phyloP scores from a whole-genome alignment of 2,113 vertebrate species.

The Beaufortia kweichowensis region DNA sequence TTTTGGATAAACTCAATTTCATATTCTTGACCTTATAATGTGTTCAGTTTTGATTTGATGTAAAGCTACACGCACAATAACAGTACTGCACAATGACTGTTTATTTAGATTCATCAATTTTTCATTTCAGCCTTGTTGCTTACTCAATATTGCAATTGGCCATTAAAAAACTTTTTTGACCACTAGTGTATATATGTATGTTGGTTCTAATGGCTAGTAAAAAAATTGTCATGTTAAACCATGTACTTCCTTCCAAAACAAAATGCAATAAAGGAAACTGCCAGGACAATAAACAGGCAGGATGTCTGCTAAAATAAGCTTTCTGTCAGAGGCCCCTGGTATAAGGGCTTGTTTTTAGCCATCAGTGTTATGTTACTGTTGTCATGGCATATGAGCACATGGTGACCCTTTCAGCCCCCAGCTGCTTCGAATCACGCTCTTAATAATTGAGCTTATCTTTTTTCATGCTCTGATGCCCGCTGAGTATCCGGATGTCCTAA shows the following conservation, averaged over 20 bases:
- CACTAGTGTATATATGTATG: too few species aligned
- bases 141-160: too few species aligned
- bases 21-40: too few species aligned
- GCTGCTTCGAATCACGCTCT: not conserved
- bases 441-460: constrained; percentile 35
- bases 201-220: not conserved
- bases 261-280: constrained; percentile 13
- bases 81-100: too few species aligned
- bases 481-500: not conserved
- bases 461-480: not conserved
- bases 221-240: not conserved
- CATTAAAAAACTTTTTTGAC: too few species aligned
- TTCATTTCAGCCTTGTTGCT: too few species aligned
- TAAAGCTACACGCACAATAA: too few species aligned
- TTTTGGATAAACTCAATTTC: too few species aligned
- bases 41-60: too few species aligned
- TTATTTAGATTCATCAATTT: too few species aligned
- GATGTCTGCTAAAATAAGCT: constrained; percentile 1
- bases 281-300: constrained; percentile 5
- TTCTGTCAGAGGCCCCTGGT: constrained; percentile 29
- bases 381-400: constrained; percentile 44
- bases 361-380: constrained; percentile 46
- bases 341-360: constrained; percentile 48
- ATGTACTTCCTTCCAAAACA: constrained; percentile 3
- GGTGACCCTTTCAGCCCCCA: constrained; percentile 14